Conservation (phyloP, 1,140 invertebrate genomes). For the Portunus trituberculatus region DNA sequence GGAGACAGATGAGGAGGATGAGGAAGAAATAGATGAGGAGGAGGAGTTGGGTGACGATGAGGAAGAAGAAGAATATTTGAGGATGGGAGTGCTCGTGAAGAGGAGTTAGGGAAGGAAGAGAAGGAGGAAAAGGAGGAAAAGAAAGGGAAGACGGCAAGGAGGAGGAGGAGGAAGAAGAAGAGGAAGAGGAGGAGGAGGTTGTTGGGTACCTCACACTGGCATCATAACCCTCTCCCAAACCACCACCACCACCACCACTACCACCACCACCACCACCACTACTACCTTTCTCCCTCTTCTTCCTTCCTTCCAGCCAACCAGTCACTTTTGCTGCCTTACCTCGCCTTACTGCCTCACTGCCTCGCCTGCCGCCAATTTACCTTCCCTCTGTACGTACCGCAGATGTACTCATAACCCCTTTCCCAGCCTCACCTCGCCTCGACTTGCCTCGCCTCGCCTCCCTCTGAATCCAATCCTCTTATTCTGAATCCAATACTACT, state of each 20-base stretch:
- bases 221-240: neutral
- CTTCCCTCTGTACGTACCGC: neutral
- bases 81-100: neutral
- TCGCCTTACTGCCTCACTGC: neutral
- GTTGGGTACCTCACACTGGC: neutral
- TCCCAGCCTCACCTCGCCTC: neutral
- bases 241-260: neutral
- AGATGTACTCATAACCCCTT: neutral
- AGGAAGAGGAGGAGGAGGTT: neutral
- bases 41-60: neutral
- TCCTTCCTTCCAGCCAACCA: neutral
- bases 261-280: neutral
- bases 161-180: neutral
- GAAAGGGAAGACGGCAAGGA: neutral
- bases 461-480: neutral
- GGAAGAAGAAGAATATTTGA: neutral
- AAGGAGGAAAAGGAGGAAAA: neutral
- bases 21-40: neutral
- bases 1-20: neutral
- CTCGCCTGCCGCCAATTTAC: neutral
- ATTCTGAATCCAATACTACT: too few species aligned
- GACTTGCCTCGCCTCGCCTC: neutral
- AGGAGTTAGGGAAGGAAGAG: neutral
- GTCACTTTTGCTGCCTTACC: neutral
- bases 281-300: neutral